These are phyloP conservation scores for Achlya flavicornis DNA, from an alignment of 2,888 invertebrate genomes.

Conservation along the genomic window DNA sequence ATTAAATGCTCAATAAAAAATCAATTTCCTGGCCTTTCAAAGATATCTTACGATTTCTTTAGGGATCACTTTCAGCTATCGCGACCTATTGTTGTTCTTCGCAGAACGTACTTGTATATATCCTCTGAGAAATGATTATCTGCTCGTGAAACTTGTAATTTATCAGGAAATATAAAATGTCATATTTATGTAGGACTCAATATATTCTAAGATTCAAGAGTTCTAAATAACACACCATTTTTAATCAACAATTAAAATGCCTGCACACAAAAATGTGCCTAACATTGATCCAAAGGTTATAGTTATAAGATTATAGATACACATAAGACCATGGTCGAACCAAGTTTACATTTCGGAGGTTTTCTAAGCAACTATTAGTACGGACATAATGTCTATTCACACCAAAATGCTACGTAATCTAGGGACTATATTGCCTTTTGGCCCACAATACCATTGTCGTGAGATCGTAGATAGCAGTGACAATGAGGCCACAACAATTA, in stretches of 20 bases:
- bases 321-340: not conserved
- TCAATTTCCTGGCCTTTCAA: slow-evolving; percentile 27
- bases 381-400: slow-evolving; percentile 8
- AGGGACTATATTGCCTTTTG: slow-evolving; percentile 17
- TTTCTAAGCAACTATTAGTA: not conserved
- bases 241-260: too few species aligned
- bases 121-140: not conserved
- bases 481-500: slow-evolving; percentile 75
- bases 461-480: slow-evolving; percentile 69
- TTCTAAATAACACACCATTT: too few species aligned
- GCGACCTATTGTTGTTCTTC: slow-evolving; percentile 40
- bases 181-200: not conserved
- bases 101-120: slow-evolving; percentile 7
- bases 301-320: too few species aligned
- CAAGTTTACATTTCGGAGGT: not conserved
- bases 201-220: not conserved
- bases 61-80: slow-evolving; percentile 39
- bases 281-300: too few species aligned
- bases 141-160: not conserved
- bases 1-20: slow-evolving; percentile 16
- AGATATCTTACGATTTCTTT: slow-evolving; percentile 14
- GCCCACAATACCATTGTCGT: slow-evolving; percentile 49
- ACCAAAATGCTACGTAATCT: slow-evolving; percentile 14
- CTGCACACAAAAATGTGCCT: too few species aligned
- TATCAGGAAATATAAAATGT: not conserved